phyloP scores from a whole-genome alignment of 2,888 invertebrate genomes.

The Aspidapion aeneum region DNA sequence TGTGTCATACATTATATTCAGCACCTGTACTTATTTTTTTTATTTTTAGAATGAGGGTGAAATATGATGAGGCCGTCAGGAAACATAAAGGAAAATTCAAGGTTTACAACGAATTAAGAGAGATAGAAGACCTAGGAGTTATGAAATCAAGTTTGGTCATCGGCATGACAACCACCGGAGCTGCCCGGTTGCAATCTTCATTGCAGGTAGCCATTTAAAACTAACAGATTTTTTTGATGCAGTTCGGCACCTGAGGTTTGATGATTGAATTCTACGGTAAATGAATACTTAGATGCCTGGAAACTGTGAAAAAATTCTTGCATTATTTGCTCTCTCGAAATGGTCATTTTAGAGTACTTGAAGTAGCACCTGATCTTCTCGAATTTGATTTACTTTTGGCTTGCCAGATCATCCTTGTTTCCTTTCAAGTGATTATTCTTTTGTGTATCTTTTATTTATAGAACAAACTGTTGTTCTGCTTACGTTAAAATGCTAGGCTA shows the following conservation, averaged over 20 bases:
- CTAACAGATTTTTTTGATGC: neutral
- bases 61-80: constrained; percentile 27
- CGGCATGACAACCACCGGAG: constrained; percentile 76
- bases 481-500: too few relatives aligned
- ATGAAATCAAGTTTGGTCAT: constrained; percentile 57
- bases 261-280: too few relatives aligned
- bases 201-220: constrained; percentile 48
- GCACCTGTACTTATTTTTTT: neutral
- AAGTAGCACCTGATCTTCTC: too few relatives aligned
- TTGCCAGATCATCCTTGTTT: too few relatives aligned
- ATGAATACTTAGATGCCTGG: too few relatives aligned
- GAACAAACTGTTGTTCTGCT: too few relatives aligned
- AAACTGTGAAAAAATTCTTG: too few relatives aligned
- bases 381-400: too few relatives aligned
- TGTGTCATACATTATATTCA: neutral
- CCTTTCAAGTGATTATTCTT: too few relatives aligned
- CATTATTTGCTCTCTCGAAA: too few relatives aligned
- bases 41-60: constrained; percentile 18
- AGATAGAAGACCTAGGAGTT: constrained; percentile 56
- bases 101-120: constrained; percentile 52
- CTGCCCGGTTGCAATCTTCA: constrained; percentile 63
- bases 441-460: neutral
- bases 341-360: too few relatives aligned
- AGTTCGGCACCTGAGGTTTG: too few relatives aligned
- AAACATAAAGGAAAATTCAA: constrained; percentile 30